phyloP scores from a whole-genome alignment of 1,140 invertebrate genomes.

The Hypsibius dujardini region DNA sequence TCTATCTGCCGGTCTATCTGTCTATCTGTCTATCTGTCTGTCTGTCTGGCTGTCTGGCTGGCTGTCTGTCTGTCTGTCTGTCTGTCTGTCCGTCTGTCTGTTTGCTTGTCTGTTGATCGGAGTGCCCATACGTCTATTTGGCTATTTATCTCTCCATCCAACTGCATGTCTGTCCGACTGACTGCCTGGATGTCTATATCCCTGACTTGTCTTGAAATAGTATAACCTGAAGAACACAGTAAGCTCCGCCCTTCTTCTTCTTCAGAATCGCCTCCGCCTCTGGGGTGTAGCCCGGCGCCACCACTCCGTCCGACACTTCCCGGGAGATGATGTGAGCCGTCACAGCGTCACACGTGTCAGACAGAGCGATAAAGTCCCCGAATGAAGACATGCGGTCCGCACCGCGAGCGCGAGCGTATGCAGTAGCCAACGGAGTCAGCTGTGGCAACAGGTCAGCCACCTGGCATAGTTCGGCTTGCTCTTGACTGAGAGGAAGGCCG shows the following conservation, averaged over 20 bases:
- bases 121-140: no score
- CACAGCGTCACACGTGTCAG: conserved; percentile 66
- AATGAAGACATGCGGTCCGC: conserved; percentile 98
- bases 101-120: no score
- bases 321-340: conserved; percentile 57
- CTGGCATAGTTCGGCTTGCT: conserved; percentile 72
- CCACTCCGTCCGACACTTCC: conserved; percentile 86
- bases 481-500: conserved; percentile 50
- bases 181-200: no score
- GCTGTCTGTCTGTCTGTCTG: no score
- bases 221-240: conserved; percentile 73
- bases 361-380: conserved; percentile 88
- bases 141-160: no score
- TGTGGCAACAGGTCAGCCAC: conserved; percentile 60
- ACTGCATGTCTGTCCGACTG: no score
- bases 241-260: conserved; percentile 85
- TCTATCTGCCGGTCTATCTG: no score
- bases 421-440: conserved; percentile 68
- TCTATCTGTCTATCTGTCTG: no score
- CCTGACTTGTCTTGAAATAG: no score
- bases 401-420: conserved; percentile 80
- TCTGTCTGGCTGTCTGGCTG: no score
- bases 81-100: no score
- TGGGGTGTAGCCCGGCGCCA: conserved; percentile 69
- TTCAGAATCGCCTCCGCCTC: conserved; percentile 70